Base-by-base conservation (phyloP, 2,797 vertebrate genomes). In the Propithecus perrieri region DNA sequence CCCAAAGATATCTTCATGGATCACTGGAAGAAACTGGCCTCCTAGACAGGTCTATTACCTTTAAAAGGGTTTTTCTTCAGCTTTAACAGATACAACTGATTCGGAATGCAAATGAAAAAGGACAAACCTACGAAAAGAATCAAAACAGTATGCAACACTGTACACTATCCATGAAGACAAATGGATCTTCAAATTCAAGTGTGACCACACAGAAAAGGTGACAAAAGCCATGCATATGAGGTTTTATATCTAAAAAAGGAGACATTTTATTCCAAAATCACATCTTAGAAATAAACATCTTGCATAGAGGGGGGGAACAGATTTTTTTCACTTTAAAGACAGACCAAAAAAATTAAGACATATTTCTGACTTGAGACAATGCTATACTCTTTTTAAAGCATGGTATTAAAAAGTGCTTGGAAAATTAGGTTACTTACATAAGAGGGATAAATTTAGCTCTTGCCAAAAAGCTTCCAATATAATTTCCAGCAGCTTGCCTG, bases 381-480 rank as follows among this genome's bases (percentile, higher is more conserved):
- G 57, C 57, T 84, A 35, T 65, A 63, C 65, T 96, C 72, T 93
- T 96, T 95, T 81, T 79, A 96, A 95, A 96, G 76, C 24, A 67
- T 33, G 35, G 65, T 61, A 92, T 9, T 67, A 53, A 97, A 96
- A 96, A 88, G 15, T 38, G 94, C 92, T 79, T 50, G 22, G 95
- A 78, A 98, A 97, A 85, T 95, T 69, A 93, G 97, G 79, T 41
- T 98, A 99, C 99, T 99, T 99, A 99, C 99, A 98, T 97, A 94
- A 99, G 50, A 5, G 99, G 99, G 96, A 99, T 97, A 98, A 99
- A 99, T 96, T 99, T 99, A 97, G 99, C 99, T 95, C 99, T 99
- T 79, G 99, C 99, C 98, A 99, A 98, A 97, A 99, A 99, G 98
- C 99, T 99, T 78, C 99, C 99, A 95, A 99, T 99, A 20, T 99